phyloP scores from a whole-genome alignment of 2,888 invertebrate genomes.

The Aphrophora alni region DNA sequence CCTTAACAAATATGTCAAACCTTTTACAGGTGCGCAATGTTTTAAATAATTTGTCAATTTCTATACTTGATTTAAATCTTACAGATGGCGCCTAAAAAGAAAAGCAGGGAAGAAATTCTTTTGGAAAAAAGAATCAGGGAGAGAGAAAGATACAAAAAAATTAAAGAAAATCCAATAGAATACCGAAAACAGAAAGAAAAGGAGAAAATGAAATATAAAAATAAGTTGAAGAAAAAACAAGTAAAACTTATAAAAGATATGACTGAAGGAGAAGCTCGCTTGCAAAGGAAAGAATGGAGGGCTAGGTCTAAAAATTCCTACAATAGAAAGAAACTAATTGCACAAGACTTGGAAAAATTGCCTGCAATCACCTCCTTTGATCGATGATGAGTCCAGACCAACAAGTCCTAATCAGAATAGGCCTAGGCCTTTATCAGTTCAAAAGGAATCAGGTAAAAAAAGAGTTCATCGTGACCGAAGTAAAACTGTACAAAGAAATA shows the following conservation, averaged over 20 bases:
- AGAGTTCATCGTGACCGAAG: conserved; percentile 19
- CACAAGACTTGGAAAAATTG: conserved; percentile 3
- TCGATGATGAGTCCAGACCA: conserved; percentile 3
- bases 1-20: no score
- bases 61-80: no score
- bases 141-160: not conserved
- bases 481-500: conserved; percentile 19
- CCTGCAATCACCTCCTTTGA: conserved; percentile 13
- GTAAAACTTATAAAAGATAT: conserved; percentile 17
- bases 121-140: not conserved
- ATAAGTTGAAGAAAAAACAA: conserved; percentile 6
- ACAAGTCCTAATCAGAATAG: not conserved
- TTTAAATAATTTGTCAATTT: no score
- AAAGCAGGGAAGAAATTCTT: not conserved
- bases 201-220: not conserved
- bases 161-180: not conserved
- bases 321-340: not conserved
- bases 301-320: not conserved
- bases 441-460: conserved; percentile 20
- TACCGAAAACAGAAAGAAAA: not conserved
- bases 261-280: conserved; percentile 1
- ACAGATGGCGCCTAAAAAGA: no score
- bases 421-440: not conserved
- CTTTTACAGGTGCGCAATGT: no score
- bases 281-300: conserved; percentile 24